A percentile compares a stretch with the other conserved stretches of the same genome.
phyloP scores from a whole-genome alignment of 2,113 vertebrate genomes.

The Microtus richardsoni region DNA sequence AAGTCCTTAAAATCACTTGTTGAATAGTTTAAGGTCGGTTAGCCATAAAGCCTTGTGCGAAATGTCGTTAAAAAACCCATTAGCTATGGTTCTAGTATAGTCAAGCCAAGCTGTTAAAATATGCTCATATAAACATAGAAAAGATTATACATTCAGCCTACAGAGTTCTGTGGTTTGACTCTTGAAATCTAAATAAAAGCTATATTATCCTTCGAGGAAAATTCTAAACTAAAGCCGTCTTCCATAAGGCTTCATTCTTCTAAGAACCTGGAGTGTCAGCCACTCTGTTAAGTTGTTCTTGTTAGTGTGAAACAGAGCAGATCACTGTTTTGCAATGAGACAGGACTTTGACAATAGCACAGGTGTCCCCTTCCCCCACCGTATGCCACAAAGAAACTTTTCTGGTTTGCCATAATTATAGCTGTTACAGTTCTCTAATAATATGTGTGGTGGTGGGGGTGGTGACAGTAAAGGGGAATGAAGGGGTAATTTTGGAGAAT shows the following conservation, averaged over 20 bases:
- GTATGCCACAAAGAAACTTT: background rate
- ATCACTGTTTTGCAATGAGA: conserved; percentile 22
- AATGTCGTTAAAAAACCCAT: conserved; percentile 62
- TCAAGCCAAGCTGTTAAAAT: conserved; percentile 79
- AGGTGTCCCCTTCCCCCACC: background rate
- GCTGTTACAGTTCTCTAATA: conserved; percentile 22
- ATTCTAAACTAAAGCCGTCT: conserved; percentile 61
- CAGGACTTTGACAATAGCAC: background rate
- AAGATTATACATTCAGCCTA: conserved; percentile 61
- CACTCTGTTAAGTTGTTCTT: background rate
- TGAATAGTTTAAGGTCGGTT: conserved; percentile 65
- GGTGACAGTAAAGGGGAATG: background rate
- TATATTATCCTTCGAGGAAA: conserved; percentile 67
- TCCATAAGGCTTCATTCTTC: conserved; percentile 54
- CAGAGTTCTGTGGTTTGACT: conserved; percentile 69
- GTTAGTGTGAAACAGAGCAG: conserved; percentile 37
- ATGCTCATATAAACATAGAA: conserved; percentile 73
- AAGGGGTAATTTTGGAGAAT: conserved; percentile 48
- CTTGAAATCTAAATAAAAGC: conserved; percentile 74
- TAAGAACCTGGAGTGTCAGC: conserved; percentile 1
- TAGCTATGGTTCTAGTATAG: conserved; percentile 50
- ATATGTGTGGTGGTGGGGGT: conserved; percentile 5
- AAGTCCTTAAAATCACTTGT: conserved; percentile 59
- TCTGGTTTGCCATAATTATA: conserved; percentile 59
- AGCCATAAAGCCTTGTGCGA: conserved; percentile 66